phyloP scores from a whole-genome alignment of 2,113 vertebrate genomes.

The Datnioides undecimradiatus region DNA sequence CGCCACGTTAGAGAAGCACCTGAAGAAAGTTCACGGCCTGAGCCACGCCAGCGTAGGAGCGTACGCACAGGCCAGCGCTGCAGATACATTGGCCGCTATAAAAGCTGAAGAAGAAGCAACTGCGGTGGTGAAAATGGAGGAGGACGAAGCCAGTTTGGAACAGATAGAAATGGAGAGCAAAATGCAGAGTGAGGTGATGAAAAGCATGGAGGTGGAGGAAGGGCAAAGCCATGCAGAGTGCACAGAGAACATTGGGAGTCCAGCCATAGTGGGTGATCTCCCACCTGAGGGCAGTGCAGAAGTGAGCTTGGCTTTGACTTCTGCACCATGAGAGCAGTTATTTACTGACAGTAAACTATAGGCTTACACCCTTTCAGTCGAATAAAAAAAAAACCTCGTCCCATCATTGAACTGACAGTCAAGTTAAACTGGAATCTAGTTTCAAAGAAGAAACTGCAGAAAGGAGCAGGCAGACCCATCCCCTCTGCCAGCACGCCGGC shows the following conservation, averaged over 20 bases:
- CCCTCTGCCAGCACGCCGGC: constrained; percentile 28
- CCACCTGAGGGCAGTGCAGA: constrained; percentile 42
- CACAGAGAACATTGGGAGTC: constrained; percentile 13
- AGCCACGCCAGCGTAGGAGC: constrained; percentile 80
- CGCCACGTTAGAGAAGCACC: constrained; percentile 90
- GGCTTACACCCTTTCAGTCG: constrained; percentile 6
- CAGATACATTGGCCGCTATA: constrained; percentile 53
- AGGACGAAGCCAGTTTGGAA: constrained; percentile 75
- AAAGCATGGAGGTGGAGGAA: constrained; percentile 48
- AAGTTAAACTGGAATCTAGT: constrained; percentile 29
- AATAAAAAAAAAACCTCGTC: neutral
- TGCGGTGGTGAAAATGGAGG: constrained; percentile 76
- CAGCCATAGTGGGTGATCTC: constrained; percentile 23
- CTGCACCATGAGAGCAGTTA: constrained; percentile 58
- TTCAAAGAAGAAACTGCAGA: constrained; percentile 37
- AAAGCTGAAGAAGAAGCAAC: constrained; percentile 66
- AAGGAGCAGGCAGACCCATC: constrained; percentile 6
- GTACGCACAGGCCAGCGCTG: constrained; percentile 70
- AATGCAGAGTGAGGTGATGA: constrained; percentile 14
- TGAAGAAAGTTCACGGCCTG: constrained; percentile 86
- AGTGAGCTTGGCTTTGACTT: constrained; percentile 58
- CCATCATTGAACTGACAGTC: constrained; percentile 33
- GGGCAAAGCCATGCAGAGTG: constrained; percentile 29
- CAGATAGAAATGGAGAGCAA: constrained; percentile 58
- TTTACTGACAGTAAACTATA: constrained; percentile 38